These are phyloP conservation scores for Pseudopodoces humilis DNA, from an alignment of 2,113 vertebrate genomes.

Conservation along the genomic window DNA sequence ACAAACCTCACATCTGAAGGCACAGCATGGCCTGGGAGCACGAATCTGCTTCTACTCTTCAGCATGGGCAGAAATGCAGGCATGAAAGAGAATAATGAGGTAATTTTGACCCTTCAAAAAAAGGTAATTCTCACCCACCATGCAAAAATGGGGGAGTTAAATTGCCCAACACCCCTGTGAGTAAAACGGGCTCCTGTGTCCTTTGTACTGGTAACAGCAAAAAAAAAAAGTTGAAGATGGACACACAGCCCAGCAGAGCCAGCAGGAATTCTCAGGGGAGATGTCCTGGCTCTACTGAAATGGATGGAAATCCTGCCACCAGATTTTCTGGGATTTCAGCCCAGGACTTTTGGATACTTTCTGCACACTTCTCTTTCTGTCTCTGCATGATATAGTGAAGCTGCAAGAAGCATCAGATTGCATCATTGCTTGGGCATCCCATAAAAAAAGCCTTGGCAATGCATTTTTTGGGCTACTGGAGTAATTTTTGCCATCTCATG, in stretches of 20 bases:
- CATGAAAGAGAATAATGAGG: neutral
- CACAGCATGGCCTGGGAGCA: neutral
- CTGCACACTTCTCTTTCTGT: neutral
- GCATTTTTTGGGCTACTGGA: neutral
- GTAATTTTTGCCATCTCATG: neutral
- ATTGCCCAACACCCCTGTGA: neutral
- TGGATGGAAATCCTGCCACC: constrained; percentile 4
- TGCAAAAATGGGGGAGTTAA: neutral
- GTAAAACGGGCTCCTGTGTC: neutral
- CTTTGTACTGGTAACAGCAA: neutral
- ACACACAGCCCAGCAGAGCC: neutral
- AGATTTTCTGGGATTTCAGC: constrained; percentile 44
- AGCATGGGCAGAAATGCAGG: neutral
- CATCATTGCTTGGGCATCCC: neutral
- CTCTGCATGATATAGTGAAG: neutral
- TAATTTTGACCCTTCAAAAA: neutral
- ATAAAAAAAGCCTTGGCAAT: neutral
- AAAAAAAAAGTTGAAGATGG: neutral
- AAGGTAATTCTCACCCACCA: neutral
- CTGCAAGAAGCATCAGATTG: constrained; percentile 11
- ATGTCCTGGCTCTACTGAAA: neutral
- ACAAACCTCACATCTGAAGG: neutral
- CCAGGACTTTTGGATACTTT: constrained; percentile 39
- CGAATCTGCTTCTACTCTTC: neutral
- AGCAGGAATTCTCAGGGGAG: neutral